Conservation (phyloP, 2,888 invertebrate species). For the Drosophila atripex region DNA sequence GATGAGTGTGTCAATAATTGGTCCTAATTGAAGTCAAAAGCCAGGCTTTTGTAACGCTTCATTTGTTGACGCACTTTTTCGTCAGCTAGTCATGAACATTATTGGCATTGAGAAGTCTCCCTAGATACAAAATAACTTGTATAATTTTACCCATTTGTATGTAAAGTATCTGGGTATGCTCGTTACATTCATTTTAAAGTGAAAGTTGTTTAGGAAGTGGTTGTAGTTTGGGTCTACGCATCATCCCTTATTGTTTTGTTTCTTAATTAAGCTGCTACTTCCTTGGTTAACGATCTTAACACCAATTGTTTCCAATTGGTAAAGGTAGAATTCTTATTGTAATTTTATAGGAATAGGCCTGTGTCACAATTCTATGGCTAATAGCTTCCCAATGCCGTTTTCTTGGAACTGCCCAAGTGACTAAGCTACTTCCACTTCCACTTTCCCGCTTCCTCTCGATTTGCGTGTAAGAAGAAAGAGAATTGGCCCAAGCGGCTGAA, state of each 20-base stretch:
- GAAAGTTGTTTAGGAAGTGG: not conserved
- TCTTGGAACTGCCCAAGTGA: slow-evolving; percentile 59
- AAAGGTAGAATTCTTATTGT: not conserved
- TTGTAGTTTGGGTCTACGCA: not conserved
- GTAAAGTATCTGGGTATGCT: not conserved
- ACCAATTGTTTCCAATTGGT: not conserved
- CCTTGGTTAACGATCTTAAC: not conserved
- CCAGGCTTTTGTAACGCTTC: slow-evolving; percentile 50
- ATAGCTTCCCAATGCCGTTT: slow-evolving; percentile 34
- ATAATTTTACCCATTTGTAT: not conserved
- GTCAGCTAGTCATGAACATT: not conserved
- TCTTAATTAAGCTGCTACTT: not conserved
- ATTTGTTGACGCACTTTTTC: slow-evolving; percentile 69
- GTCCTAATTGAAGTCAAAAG: slow-evolving; percentile 75
- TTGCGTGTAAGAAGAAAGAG: slow-evolving; percentile 50
- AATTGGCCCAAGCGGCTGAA: slow-evolving; percentile 7
- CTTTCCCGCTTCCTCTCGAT: slow-evolving; percentile 67
- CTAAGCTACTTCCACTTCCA: slow-evolving; percentile 71
- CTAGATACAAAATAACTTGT: not conserved
- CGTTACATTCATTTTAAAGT: not conserved
- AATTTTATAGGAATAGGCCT: not conserved
- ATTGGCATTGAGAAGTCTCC: not conserved
- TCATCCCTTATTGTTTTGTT: not conserved
- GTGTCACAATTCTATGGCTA: slow-evolving; percentile 11
- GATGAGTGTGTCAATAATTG: slow-evolving; percentile 78